Evolutionary conservation across 1,140 invertebrate species (phyloP).

Genomic region (Plutomurus gul): DNA sequence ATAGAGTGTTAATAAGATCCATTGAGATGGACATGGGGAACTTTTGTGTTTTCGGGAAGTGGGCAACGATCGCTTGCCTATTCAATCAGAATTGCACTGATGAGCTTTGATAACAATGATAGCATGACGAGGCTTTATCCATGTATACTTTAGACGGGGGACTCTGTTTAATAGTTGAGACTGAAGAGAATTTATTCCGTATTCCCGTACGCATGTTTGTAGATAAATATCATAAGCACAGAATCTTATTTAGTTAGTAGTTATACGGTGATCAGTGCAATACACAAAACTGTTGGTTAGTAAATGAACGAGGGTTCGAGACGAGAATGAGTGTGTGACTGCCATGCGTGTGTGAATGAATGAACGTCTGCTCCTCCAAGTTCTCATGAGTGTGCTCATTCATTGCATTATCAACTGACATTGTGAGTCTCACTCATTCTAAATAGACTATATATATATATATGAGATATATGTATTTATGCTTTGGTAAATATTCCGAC

Average conservation of each 20-base stretch:
- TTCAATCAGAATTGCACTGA: conserved; percentile 29
- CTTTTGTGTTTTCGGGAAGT: conserved; percentile 33
- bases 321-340: not conserved
- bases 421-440: too few relatives aligned
- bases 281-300: not conserved
- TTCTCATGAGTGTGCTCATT: not conserved
- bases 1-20: conserved; percentile 30
- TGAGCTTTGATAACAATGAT: conserved; percentile 23
- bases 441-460: too few relatives aligned
- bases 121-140: conserved; percentile 18
- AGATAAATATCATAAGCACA: too few relatives aligned
- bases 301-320: not conserved
- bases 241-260: not conserved
- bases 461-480: too few relatives aligned
- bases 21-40: conserved; percentile 17
- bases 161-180: too few relatives aligned
- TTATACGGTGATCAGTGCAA: not conserved
- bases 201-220: too few relatives aligned
- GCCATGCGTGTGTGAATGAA: not conserved
- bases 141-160: too few relatives aligned
- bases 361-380: not conserved
- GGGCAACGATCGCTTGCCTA: conserved; percentile 18
- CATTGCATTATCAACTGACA: not conserved
- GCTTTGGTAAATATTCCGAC: too few relatives aligned
- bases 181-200: too few relatives aligned